A percentile compares a stretch with the other conserved stretches of the same genome.
Conservation (phyloP, 2,113 vertebrate species). For the Motacilla tschutschensis region DNA sequence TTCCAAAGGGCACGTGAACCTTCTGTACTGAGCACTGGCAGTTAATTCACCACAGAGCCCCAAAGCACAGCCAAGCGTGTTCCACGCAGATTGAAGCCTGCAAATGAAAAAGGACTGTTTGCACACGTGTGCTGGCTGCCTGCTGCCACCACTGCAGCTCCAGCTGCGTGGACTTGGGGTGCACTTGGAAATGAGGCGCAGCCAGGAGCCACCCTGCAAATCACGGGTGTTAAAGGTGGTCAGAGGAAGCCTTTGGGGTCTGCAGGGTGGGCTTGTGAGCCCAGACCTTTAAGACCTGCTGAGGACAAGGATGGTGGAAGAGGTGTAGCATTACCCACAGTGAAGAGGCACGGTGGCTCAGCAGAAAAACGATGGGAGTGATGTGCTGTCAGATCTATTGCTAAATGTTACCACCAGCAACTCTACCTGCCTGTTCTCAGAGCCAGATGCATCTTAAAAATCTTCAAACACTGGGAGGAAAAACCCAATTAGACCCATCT, state of each 20-base stretch:
- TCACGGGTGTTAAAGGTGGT: not conserved
- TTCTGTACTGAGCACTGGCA: not conserved
- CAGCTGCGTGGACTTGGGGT: too few species aligned
- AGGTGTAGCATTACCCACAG: not conserved
- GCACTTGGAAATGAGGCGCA: not conserved
- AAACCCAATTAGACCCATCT: not conserved
- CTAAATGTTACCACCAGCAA: not conserved
- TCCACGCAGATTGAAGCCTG: not conserved
- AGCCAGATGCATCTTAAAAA: not conserved
- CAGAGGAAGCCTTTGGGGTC: not conserved
- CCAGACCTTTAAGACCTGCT: not conserved
- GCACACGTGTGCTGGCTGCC: not conserved
- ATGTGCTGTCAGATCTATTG: not conserved
- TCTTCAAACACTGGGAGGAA: not conserved
- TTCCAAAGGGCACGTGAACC: not conserved
- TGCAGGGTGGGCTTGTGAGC: not conserved
- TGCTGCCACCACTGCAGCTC: not conserved
- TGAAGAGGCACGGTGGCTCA: not conserved
- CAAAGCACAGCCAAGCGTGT: not conserved
- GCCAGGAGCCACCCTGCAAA: not conserved
- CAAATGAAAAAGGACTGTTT: not conserved
- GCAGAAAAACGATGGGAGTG: not conserved
- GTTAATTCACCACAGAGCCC: not conserved
- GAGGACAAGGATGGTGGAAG: not conserved
- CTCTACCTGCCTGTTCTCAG: not conserved